Base-by-base conservation (phyloP, 1,140 invertebrate genomes). In the Octopus sinensis region DNA sequence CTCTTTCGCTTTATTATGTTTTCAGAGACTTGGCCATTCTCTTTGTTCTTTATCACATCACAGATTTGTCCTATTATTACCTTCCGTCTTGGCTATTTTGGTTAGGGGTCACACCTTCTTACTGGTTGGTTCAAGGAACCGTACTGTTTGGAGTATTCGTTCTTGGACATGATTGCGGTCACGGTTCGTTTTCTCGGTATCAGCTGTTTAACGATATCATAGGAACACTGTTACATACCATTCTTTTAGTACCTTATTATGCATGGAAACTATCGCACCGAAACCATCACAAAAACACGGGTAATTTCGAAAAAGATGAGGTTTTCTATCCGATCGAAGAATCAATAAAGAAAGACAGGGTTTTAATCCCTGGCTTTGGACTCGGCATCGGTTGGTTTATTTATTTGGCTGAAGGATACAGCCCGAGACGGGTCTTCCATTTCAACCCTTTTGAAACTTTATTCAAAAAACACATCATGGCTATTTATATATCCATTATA, bases 81-180 rank as follows among this genome's bases (percentile, higher is more conserved):
- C 6, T 51, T 5, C 76, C 76, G 52, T 12, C 51, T 73, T 52
- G 43, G 71, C 52, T 77, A 17, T 76, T 78, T 73, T 78, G 78
- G 56, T 17, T n/a, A 81, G 0, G 78, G n/a, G n/a, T 82, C 53
- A 80, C 76, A 9, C 78, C 76, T 78, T 78, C 84, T 83, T 90
- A 90, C 80, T 89, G 82, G 80, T 23, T 85, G n/a, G 51, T 90
- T 10, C 84, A 89, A 80, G 89, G 89, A 54, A 90, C 90, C 82
- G 85, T 87, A 78, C 81, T 86, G 54, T 85, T 83, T n/a, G 86
- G 89, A 53, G 75, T 90, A 51, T 90, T 90, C 68, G 85, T 87
- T 71, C 83, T 90, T 54, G 89, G 89, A n/a, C 89, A 90, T 76
- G 89, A 90, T 82, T 90, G 89, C 81, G 89, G 90, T 13, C 89